Evolutionary conservation across 2,888 invertebrate genomes (phyloP).

Genomic region (Ceramica pisi): DNA sequence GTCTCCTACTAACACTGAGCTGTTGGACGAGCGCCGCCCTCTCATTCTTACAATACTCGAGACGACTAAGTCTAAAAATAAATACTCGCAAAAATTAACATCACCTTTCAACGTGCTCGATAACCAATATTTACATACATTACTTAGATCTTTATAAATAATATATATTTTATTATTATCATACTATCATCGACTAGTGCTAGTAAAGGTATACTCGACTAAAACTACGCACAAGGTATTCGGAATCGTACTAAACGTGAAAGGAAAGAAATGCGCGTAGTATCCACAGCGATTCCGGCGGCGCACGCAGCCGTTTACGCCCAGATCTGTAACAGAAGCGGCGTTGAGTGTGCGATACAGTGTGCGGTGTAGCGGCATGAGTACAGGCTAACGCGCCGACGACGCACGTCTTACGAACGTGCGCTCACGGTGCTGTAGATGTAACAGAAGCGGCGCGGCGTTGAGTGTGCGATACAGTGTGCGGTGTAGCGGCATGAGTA

Average conservation of each 20-base stretch:
- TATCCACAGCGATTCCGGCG: constrained; percentile 17
- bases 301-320: constrained; percentile 60
- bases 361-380: neutral
- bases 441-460: no score
- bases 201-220: constrained; percentile 60
- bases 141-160: constrained; percentile 50
- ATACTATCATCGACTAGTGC: constrained; percentile 59
- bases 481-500: no score
- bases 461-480: no score
- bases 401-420: no score
- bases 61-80: constrained; percentile 64
- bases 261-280: constrained; percentile 26
- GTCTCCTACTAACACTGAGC: constrained; percentile 68
- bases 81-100: constrained; percentile 67
- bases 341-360: neutral
- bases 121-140: constrained; percentile 68
- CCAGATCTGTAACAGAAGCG: constrained; percentile 74
- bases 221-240: constrained; percentile 61
- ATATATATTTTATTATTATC: constrained; percentile 49
- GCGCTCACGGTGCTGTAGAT: no score
- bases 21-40: constrained; percentile 62
- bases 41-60: constrained; percentile 58
- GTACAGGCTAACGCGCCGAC: no score
- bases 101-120: constrained; percentile 53
- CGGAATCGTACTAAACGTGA: constrained; percentile 36